Evolutionary conservation across 2,113 vertebrate genomes (phyloP).

Genomic region (Myxocyprinus asiaticus): DNA sequence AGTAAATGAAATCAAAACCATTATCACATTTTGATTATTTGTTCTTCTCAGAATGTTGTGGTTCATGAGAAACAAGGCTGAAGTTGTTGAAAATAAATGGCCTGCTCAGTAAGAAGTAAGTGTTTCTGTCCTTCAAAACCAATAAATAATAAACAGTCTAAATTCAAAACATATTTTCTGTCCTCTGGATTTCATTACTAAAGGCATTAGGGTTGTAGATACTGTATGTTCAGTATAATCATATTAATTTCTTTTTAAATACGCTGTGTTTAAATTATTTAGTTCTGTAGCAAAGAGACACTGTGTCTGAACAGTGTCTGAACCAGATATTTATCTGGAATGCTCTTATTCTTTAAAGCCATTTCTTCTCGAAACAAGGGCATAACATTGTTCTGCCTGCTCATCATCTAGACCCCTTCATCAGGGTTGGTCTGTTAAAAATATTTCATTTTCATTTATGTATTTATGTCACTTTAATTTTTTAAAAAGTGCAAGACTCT

Average conservation of each 20-base stretch:
- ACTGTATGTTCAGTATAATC: neutral
- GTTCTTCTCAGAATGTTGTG: slow-evolving; percentile 56
- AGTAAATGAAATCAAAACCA: slow-evolving; percentile 57
- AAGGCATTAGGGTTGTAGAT: neutral
- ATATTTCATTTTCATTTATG: too few species aligned
- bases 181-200: slow-evolving; percentile 68
- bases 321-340: slow-evolving; percentile 34
- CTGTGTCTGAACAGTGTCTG: slow-evolving; percentile 14
- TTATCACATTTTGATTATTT: slow-evolving; percentile 55
- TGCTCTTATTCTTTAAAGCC: neutral
- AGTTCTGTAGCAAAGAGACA: slow-evolving; percentile 24
- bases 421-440: neutral
- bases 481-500: neutral
- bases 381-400: neutral
- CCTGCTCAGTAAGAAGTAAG: slow-evolving; percentile 62
- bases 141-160: slow-evolving; percentile 56
- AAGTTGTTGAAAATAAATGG: slow-evolving; percentile 60
- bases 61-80: slow-evolving; percentile 59
- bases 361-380: slow-evolving; percentile 32
- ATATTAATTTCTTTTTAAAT: slow-evolving; percentile 5
- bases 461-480: neutral
- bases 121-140: slow-evolving; percentile 63
- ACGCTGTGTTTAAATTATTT: neutral
- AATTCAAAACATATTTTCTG: slow-evolving; percentile 59
- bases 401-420: neutral